Conservation (phyloP, 2,797 vertebrate species). For the Huso huso region DNA sequence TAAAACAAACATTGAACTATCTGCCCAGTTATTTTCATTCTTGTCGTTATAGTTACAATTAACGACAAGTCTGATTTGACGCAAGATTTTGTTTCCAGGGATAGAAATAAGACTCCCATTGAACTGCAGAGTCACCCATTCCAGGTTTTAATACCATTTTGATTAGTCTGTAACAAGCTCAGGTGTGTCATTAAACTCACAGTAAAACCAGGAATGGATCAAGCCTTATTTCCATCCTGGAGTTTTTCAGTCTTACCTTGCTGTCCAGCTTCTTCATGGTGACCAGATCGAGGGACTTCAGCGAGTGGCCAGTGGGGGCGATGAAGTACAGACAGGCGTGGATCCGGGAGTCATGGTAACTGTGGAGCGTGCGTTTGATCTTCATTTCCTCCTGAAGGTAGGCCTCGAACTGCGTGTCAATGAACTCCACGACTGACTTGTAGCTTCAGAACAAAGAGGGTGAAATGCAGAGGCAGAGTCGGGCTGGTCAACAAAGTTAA, state of each 20-base stretch:
- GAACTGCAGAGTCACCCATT: too few relatives aligned
- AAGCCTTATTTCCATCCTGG: neutral
- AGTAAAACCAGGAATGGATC: neutral
- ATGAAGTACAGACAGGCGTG: slow-evolving; percentile 96
- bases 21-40: too few relatives aligned
- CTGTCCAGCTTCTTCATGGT: slow-evolving; percentile 99
- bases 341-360: slow-evolving; percentile 90
- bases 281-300: slow-evolving; percentile 92
- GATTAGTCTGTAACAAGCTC: too few relatives aligned
- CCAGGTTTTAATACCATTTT: too few relatives aligned
- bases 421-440: slow-evolving; percentile 95
- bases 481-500: neutral
- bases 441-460: slow-evolving; percentile 60
- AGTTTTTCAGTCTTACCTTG: slow-evolving; percentile 65
- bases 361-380: slow-evolving; percentile 90
- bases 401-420: slow-evolving; percentile 91
- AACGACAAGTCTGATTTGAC: too few relatives aligned
- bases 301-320: slow-evolving; percentile 89
- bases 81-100: too few relatives aligned
- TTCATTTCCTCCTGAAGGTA: slow-evolving; percentile 97
- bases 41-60: too few relatives aligned
- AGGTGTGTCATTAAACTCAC: neutral
- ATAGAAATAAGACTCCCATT: too few relatives aligned
- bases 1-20: too few relatives aligned
- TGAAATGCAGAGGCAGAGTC: neutral